phyloP scores from a whole-genome alignment of 2,113 vertebrate species.

The Sapayoa aenigma region DNA sequence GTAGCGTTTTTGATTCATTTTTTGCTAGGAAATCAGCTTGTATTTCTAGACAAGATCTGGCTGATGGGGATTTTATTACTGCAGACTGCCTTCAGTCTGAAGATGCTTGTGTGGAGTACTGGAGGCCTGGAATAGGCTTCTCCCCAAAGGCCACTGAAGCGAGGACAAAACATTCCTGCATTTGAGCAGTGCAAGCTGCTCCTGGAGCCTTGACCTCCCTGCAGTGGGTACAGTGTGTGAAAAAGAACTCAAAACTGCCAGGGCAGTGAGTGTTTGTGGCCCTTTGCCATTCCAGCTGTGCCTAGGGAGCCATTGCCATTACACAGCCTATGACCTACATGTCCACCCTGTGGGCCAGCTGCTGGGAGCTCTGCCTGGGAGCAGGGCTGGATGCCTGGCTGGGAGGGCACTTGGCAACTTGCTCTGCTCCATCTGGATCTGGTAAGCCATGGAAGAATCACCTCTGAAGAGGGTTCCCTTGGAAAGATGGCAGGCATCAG shows the following conservation, averaged over 20 bases:
- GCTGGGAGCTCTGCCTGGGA: background rate
- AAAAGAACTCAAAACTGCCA: background rate
- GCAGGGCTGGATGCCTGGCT: background rate
- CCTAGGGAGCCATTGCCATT: background rate
- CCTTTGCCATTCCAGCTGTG: background rate
- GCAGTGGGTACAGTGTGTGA: background rate
- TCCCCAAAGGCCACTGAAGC: background rate
- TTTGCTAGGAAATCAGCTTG: background rate
- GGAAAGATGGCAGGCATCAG: background rate
- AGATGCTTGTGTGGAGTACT: background rate
- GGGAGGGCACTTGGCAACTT: background rate
- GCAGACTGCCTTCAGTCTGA: background rate
- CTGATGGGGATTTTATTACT: background rate
- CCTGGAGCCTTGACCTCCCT: background rate
- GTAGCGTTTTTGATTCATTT: background rate
- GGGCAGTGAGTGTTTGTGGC: background rate
- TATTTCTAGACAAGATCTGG: background rate
- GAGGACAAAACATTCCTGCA: background rate
- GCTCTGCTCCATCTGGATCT: background rate
- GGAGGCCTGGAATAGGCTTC: background rate
- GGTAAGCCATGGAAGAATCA: background rate
- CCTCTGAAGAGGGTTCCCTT: background rate
- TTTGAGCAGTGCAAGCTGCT: background rate
- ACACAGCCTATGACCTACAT: fast-evolving
- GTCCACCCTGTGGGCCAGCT: background rate